Conservation (phyloP, 2,888 invertebrate genomes). For the Lasioglossum malachurum region DNA sequence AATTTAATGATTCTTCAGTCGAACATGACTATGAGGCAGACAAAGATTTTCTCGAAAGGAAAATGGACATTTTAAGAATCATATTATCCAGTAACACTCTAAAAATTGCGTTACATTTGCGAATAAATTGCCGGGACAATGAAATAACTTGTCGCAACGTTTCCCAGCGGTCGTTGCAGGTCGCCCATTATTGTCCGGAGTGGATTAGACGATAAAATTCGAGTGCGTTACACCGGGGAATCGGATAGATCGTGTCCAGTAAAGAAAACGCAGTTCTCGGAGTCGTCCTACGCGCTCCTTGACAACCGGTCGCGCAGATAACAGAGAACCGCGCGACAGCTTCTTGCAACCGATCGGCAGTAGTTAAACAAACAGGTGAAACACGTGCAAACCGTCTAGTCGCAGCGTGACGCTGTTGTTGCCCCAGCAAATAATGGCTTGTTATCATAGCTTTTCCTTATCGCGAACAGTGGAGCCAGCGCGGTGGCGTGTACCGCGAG, state of each 20-base stretch:
- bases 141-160: not conserved
- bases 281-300: slow-evolving; percentile 41
- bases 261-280: slow-evolving; percentile 32
- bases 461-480: slow-evolving; percentile 52
- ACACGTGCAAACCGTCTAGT: slow-evolving; percentile 53
- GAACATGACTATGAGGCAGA: not conserved
- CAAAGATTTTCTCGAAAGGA: not conserved
- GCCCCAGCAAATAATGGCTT: slow-evolving; percentile 49
- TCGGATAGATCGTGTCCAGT: slow-evolving; percentile 29
- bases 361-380: slow-evolving; percentile 62
- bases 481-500: slow-evolving; percentile 64
- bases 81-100: not conserved
- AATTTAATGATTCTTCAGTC: no score
- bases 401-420: slow-evolving; percentile 49
- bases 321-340: slow-evolving; percentile 33
- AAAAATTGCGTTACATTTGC: not conserved
- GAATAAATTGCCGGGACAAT: not conserved
- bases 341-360: slow-evolving; percentile 48
- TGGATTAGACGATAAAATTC: slow-evolving; percentile 10
- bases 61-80: not conserved
- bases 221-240: slow-evolving; percentile 34
- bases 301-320: slow-evolving; percentile 42
- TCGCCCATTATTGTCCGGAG: not conserved
- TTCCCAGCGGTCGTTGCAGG: not conserved
- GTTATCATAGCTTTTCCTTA: slow-evolving; percentile 70